Evolutionary conservation across 2,797 vertebrate species (phyloP).

Genomic region (Heteromormyrus szaboi): DNA sequence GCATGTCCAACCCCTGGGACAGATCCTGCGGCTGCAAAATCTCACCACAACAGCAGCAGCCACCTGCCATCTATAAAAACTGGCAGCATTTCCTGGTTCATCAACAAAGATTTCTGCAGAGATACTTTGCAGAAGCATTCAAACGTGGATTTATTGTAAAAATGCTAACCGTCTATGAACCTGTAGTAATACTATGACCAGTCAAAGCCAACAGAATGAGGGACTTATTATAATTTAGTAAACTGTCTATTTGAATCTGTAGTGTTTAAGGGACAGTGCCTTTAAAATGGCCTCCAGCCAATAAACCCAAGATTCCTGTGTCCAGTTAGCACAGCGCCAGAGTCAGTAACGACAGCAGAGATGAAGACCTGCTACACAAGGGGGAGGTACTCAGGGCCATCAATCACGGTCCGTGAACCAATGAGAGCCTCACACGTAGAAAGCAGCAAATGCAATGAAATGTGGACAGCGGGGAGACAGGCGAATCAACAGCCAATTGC

Average conservation of each 20-base stretch:
- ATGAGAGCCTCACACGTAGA: conserved; percentile 61
- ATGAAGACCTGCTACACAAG: conserved; percentile 51
- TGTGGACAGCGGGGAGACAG: conserved; percentile 73
- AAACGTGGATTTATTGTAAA: background rate
- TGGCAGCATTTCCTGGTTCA: background rate
- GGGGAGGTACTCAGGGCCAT: conserved; percentile 53
- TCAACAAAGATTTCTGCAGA: background rate
- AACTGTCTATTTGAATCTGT: background rate
- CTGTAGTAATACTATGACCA: background rate
- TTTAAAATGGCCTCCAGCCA: background rate
- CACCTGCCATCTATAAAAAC: background rate
- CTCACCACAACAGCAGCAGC: background rate
- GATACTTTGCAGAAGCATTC: background rate
- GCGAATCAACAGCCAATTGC: conserved; percentile 71
- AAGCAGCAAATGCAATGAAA: conserved; percentile 53
- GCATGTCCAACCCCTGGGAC: background rate
- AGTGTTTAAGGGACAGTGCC: background rate
- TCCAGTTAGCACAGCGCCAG: conserved; percentile 48
- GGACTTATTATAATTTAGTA: background rate
- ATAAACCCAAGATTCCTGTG: background rate
- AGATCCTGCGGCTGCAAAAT: background rate
- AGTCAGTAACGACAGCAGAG: conserved; percentile 47
- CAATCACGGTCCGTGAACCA: conserved; percentile 69
- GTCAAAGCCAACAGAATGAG: background rate
- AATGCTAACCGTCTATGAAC: background rate